Evolutionary conservation across 1,140 invertebrate genomes (phyloP), one percentile per base, ranked within the genome.

Genomic region (Chironomus striatipennis): DNA sequence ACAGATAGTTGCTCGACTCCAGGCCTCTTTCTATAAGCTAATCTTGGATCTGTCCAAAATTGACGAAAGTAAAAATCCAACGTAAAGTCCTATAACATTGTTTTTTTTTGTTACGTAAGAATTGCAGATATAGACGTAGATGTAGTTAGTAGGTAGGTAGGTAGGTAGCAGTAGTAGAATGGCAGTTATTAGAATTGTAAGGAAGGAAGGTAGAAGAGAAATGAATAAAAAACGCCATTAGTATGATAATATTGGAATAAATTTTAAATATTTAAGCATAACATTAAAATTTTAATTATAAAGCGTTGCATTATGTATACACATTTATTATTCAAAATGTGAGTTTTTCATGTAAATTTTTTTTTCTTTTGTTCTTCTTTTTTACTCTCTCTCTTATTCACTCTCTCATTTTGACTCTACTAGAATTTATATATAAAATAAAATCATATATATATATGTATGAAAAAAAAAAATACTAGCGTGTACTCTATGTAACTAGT

Each of bases 11-110:
- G 95, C 82, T 96, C 93, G 76, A 96, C 92, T 75, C 93, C 93
- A 65, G 89, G 89, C 81, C 91, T 86, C 84, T 93, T 91, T 83
- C 90, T 90, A 86, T 96, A 98, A 76, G 91, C 92, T 81, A 98
- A 87, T 79, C 96, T 87, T 77, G 94, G 93, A 85, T 98, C 97
- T 81, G 92, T 95, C 96, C 97, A 98, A 85, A 94, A 95, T 88
- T 98, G 96, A 83, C 96, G 93, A 87, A 98, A 97, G 90, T 98
- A 98, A 88, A 98, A 96, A 87, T 98, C 97, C 88, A 98, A 85
- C 76, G 96, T 98, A 86, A 98, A 98, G 87, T 98, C 96, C 96
- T 98, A 84, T 74, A 76, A 17, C 57, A 21, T 65, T 18, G 20
- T 18, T 70, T 3, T 1, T 3, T 15, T 8, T 2, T 12, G 70